These are phyloP conservation scores for Zalophus californianus DNA, from an alignment of 2,797 vertebrate genomes.

Conservation along the genomic window DNA sequence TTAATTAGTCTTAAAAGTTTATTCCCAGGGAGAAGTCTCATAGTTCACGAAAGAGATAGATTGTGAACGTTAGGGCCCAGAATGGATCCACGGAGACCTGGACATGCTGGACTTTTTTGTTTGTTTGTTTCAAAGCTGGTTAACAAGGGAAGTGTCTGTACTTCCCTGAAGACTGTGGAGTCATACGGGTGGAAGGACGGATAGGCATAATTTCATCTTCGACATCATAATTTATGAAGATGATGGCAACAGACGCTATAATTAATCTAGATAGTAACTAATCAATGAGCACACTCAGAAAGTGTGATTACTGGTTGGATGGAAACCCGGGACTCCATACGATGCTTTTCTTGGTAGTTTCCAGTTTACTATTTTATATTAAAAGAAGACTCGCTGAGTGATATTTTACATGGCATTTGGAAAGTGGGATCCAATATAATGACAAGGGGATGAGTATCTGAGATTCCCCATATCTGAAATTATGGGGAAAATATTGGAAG, in stretches of 20 bases:
- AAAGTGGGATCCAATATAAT: neutral
- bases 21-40: neutral
- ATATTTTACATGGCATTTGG: neutral
- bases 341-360: neutral
- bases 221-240: neutral
- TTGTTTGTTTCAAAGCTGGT: slow-evolving; percentile 41
- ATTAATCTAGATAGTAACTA: neutral
- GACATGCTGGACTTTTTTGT: neutral
- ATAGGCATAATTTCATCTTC: neutral
- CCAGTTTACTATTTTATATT: slow-evolving; percentile 1
- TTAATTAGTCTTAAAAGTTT: slow-evolving; percentile 29
- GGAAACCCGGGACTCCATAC: neutral
- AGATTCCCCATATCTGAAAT: neutral
- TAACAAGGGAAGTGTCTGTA: neutral
- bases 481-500: neutral
- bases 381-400: neutral
- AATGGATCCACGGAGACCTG: neutral
- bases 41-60: slow-evolving; percentile 34
- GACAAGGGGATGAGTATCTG: neutral
- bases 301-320: neutral
- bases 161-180: neutral
- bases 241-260: neutral
- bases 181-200: neutral
- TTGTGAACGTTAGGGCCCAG: neutral
- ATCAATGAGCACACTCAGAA: neutral